A percentile compares a stretch with the other conserved stretches of the same genome.
These are phyloP conservation scores for Bugulina stolonifera DNA, from an alignment of 2,888 invertebrate species.

Conservation along the genomic window DNA sequence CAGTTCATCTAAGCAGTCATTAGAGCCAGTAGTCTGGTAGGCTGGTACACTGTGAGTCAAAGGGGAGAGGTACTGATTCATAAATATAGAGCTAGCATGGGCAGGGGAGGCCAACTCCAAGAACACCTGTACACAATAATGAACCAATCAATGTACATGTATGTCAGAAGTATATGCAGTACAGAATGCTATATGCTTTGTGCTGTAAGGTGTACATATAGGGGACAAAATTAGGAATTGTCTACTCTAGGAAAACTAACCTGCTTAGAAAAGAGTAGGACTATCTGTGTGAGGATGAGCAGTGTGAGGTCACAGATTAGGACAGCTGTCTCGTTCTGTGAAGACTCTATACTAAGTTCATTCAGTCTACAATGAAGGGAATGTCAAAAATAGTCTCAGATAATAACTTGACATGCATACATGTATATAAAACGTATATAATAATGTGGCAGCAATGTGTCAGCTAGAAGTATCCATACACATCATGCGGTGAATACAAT, in stretches of 20 bases:
- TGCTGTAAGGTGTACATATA: too few species aligned
- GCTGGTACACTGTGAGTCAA: slow-evolving; percentile 11
- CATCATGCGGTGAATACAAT: too few species aligned
- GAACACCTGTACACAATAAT: slow-evolving; percentile 19
- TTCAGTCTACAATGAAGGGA: not conserved
- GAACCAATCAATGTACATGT: too few species aligned
- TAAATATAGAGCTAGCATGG: not conserved
- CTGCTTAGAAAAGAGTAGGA: not conserved
- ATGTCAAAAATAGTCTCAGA: not conserved
- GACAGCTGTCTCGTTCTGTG: slow-evolving; percentile 15
- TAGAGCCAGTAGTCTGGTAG: not conserved
- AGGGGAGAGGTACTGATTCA: not conserved
- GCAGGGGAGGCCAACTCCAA: not conserved
- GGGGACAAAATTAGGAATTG: too few species aligned
- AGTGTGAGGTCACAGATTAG: slow-evolving; percentile 15
- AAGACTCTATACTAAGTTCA: slow-evolving; percentile 12
- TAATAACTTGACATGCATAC: too few species aligned
- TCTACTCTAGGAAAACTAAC: too few species aligned
- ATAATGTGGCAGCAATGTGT: not conserved
- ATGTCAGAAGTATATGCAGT: too few species aligned
- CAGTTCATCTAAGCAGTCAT: slow-evolving; percentile 20
- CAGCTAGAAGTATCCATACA: too few species aligned
- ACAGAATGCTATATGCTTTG: too few species aligned
- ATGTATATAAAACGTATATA: not conserved
- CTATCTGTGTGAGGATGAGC: not conserved